These are phyloP conservation scores for Drosophila littoralis DNA, from an alignment of 1,140 invertebrate genomes.

Conservation along the genomic window DNA sequence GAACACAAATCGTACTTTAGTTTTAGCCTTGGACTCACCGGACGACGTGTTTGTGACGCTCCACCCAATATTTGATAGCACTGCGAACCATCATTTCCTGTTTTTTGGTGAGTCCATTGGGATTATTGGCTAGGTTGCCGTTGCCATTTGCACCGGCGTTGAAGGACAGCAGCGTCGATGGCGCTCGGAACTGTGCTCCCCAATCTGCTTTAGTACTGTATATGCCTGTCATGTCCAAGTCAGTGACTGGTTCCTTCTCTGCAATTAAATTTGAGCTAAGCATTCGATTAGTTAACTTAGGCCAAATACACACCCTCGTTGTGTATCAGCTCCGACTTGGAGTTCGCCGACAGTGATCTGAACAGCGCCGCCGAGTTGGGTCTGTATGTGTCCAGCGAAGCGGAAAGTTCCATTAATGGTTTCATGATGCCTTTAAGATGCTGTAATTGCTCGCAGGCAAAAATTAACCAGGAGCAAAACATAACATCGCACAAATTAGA, in stretches of 20 bases:
- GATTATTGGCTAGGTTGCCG: slow-evolving; percentile 85
- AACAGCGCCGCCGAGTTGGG: slow-evolving; percentile 92
- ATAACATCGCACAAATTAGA: slow-evolving; percentile 90
- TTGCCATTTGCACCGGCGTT: slow-evolving; percentile 57
- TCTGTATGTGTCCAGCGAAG: slow-evolving; percentile 91
- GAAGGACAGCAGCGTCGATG: slow-evolving; percentile 88
- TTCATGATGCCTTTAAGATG: slow-evolving; percentile 94
- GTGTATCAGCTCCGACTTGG: slow-evolving; percentile 85
- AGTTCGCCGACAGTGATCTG: slow-evolving; percentile 86
- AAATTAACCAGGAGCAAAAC: slow-evolving; percentile 93
- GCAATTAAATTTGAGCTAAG: slow-evolving; percentile 45
- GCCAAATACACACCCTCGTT: slow-evolving; percentile 84
- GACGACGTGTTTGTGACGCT: slow-evolving; percentile 93
- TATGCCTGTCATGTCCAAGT: slow-evolving; percentile 88
- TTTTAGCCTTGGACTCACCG: slow-evolving; percentile 85
- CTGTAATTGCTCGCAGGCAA: slow-evolving; percentile 92
- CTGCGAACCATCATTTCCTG: slow-evolving; percentile 92
- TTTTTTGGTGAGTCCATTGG: slow-evolving; percentile 92
- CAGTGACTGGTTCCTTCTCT: slow-evolving; percentile 85
- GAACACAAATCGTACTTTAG: slow-evolving; percentile 31
- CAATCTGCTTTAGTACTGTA: slow-evolving; percentile 91
- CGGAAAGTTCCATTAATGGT: slow-evolving; percentile 92
- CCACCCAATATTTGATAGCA: slow-evolving; percentile 95
- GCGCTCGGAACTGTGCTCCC: slow-evolving; percentile 88
- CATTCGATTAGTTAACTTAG: slow-evolving; percentile 18